phyloP scores from a whole-genome alignment of 2,797 vertebrate species.

The Darevskia nairensis region DNA sequence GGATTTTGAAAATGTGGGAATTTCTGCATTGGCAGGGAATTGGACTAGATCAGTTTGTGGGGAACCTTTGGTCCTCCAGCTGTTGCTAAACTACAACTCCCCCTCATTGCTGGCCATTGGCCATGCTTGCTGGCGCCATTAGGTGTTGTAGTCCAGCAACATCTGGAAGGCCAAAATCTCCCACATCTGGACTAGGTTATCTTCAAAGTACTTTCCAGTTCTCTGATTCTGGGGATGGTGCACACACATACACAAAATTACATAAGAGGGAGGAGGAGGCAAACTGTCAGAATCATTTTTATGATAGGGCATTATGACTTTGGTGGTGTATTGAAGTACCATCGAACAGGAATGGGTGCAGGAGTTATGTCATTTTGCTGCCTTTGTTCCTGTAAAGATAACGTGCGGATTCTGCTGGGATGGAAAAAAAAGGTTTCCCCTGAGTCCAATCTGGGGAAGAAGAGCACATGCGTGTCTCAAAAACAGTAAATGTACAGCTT shows the following conservation, averaged over 20 bases:
- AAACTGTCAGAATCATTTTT: neutral
- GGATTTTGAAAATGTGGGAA: no score
- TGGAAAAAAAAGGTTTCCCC: neutral
- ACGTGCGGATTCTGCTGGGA: neutral
- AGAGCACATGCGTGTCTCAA: neutral
- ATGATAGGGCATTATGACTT: neutral
- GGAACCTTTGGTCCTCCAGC: no score
- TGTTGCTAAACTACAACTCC: no score
- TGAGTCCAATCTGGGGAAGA: neutral
- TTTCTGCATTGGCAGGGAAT: no score
- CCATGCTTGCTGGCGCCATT: no score
- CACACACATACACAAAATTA: no score
- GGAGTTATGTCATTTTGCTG: neutral
- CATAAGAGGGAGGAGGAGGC: neutral
- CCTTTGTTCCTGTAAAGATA: neutral
- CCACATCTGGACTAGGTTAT: no score
- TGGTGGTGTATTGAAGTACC: neutral
- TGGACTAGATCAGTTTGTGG: no score
- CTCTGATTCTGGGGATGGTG: neutral
- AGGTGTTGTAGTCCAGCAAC: no score
- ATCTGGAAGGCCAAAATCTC: no score
- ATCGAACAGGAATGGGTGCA: neutral
- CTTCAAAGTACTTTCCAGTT: neutral
- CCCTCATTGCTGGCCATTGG: no score
- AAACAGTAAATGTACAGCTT: neutral